Conservation (phyloP, 2,113 vertebrate species). For the Serilophus lunatus region DNA sequence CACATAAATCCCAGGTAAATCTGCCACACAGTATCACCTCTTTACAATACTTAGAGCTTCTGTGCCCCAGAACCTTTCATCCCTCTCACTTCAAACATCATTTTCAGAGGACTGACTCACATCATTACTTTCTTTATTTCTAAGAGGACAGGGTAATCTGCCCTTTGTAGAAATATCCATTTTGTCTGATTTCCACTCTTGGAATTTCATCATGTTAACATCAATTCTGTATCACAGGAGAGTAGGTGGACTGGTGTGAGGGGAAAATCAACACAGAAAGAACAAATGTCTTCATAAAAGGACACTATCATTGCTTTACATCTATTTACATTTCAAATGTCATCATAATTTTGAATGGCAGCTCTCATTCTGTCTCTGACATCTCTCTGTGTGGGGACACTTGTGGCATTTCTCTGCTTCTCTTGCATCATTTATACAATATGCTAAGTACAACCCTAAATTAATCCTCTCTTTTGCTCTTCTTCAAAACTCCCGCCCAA, state of each 20-base stretch:
- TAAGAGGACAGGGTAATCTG: background rate
- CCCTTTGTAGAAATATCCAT: background rate
- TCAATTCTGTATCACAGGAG: background rate
- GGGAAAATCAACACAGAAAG: background rate
- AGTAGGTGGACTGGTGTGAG: background rate
- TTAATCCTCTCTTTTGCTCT: background rate
- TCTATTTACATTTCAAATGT: background rate
- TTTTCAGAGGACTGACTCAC: background rate
- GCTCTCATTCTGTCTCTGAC: background rate
- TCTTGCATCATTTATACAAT: background rate
- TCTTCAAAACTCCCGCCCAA: background rate
- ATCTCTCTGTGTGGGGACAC: background rate
- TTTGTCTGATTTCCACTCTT: background rate
- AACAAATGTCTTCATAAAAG: background rate
- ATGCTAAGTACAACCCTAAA: background rate
- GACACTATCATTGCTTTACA: background rate
- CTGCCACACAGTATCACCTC: background rate
- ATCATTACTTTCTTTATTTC: background rate
- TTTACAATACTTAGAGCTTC: background rate
- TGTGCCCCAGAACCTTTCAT: background rate
- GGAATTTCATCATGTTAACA: conserved; percentile 7
- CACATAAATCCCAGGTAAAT: conserved; percentile 12
- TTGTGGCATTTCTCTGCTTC: background rate
- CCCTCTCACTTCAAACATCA: background rate
- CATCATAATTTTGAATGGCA: background rate